Conservation (phyloP, 2,888 invertebrate species). For the Eupithecia dodoneata region DNA sequence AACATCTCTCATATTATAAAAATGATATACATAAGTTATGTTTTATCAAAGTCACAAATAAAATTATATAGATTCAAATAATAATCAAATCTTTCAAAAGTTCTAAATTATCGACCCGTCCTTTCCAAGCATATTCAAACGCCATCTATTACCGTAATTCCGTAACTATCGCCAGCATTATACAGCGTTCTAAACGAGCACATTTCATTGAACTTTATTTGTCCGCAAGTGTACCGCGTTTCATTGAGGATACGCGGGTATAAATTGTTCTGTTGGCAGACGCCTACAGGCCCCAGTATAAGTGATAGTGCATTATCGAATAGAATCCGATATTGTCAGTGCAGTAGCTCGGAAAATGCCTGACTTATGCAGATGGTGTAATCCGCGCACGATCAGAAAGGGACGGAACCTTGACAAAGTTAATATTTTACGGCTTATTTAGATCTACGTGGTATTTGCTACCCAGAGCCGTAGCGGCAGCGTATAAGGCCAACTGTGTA, state of each 20-base stretch:
- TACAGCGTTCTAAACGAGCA: constrained; percentile 32
- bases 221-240: constrained; percentile 41
- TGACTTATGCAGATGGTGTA: constrained; percentile 25
- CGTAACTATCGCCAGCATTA: constrained; percentile 9
- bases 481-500: too few relatives aligned
- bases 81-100: background rate
- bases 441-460: background rate
- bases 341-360: constrained; percentile 36
- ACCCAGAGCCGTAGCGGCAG: background rate
- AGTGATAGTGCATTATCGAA: constrained; percentile 35
- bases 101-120: background rate
- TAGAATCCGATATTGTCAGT: constrained; percentile 40
- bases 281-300: constrained; percentile 44
- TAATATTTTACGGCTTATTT: background rate
- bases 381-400: background rate
- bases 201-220: constrained; percentile 43
- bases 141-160: constrained; percentile 3
- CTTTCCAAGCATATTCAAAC: background rate
- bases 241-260: constrained; percentile 36
- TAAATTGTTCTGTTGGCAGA: constrained; percentile 47
- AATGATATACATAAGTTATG: background rate
- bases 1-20: background rate
- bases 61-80: background rate
- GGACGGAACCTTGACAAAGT: background rate
- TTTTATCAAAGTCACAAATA: background rate